Evolutionary conservation across 1,140 invertebrate species (phyloP).

Genomic region (Mycetomoellerius zeteki): DNA sequence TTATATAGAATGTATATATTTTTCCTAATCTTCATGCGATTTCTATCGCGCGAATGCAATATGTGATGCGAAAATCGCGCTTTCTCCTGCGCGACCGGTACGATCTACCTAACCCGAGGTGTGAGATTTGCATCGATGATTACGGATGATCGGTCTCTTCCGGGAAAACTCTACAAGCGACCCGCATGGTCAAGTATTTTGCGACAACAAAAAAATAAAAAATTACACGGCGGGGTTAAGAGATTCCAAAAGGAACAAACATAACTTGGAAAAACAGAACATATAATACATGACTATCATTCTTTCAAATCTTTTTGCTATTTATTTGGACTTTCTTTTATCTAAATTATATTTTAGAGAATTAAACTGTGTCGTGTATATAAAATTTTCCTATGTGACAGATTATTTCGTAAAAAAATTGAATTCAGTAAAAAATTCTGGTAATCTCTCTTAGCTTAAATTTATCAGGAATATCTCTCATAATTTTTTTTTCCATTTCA

Average conservation of each 20-base stretch:
- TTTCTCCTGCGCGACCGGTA: conserved; percentile 67
- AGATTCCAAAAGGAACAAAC: conserved; percentile 14
- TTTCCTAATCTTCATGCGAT: conserved; percentile 63
- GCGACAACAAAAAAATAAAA: conserved; percentile 49
- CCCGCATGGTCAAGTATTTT: conserved; percentile 37
- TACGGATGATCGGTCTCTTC: conserved; percentile 78
- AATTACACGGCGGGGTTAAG: conserved; percentile 39
- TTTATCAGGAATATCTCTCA: not conserved
- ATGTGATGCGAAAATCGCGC: conserved; percentile 70
- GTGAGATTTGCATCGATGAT: conserved; percentile 79
- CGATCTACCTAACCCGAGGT: conserved; percentile 65
- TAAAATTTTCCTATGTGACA: not conserved
- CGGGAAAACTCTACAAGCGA: conserved; percentile 69
- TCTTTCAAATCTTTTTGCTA: not conserved
- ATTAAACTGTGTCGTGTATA: not conserved
- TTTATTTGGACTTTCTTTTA: not conserved
- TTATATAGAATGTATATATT: conserved; percentile 51
- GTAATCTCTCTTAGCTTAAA: not conserved
- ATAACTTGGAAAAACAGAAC: not conserved
- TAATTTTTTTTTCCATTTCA: not conserved
- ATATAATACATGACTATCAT: conserved; percentile 4
- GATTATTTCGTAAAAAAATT: no score
- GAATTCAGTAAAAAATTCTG: no score
- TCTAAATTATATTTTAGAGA: conserved; percentile 12
- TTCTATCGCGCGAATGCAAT: conserved; percentile 66